A percentile compares a stretch with the other conserved stretches of the same genome.
phyloP scores from a whole-genome alignment of 2,888 invertebrate genomes.

The Apomyelois bistriatella region DNA sequence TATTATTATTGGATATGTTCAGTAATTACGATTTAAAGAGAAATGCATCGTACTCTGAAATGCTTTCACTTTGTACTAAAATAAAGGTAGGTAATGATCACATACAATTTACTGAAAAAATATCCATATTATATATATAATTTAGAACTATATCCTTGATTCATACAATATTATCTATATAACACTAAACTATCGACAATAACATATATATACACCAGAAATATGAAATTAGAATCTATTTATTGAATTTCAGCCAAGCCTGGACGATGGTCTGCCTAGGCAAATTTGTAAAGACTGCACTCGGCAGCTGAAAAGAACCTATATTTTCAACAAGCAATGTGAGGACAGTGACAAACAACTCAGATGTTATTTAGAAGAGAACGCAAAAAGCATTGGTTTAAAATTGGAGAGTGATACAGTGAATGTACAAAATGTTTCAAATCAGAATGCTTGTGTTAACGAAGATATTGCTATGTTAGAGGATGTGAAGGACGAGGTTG shows the following conservation, averaged over 20 bases:
- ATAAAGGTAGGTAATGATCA: constrained; percentile 60
- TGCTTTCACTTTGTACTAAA: constrained; percentile 60
- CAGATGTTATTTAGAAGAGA: constrained; percentile 28
- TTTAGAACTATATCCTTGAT: too few relatives aligned
- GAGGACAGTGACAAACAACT: constrained; percentile 56
- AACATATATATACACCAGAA: too few relatives aligned
- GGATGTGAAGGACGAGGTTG: constrained; percentile 17
- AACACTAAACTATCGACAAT: too few relatives aligned
- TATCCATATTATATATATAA: too few relatives aligned
- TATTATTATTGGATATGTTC: constrained; percentile 57
- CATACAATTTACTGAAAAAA: too few relatives aligned
- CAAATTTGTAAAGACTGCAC: constrained; percentile 64
- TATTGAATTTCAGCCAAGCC: constrained; percentile 40
- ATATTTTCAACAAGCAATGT: constrained; percentile 57
- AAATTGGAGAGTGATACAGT: not conserved
- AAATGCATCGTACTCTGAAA: constrained; percentile 55
- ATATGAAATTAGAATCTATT: too few relatives aligned
- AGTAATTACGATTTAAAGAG: constrained; percentile 54
- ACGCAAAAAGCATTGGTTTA: constrained; percentile 19
- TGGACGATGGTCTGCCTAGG: constrained; percentile 58
- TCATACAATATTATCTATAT: too few relatives aligned
- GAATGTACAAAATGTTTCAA: constrained; percentile 19
- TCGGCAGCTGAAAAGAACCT: constrained; percentile 55
- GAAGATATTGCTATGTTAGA: not conserved
- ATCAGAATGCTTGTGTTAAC: not conserved